Evolutionary conservation across 2,113 vertebrate genomes (phyloP), one percentile per base, ranked within the genome.

Genomic region (Hippocampus comes): DNA sequence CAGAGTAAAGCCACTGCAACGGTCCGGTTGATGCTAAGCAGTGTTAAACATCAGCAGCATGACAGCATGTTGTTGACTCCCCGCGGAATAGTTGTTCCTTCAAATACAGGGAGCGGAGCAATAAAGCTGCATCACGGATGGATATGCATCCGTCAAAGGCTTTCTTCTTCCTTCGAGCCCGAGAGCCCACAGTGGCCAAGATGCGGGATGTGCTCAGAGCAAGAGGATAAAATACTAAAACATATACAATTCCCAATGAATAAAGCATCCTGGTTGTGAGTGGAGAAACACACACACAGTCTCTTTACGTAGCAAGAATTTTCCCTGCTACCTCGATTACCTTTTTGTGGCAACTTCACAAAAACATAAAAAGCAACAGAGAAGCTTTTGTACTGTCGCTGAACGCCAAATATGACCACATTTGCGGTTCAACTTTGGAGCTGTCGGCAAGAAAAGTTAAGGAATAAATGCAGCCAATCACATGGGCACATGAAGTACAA

Each of bases 21-120:
- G 76, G 73, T 74, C 78, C 71, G 25, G 41, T 74, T 77, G 63
- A 82, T 78, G 72, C 70, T 83, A 74, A 74, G 70, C 76, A 56
- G 49, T 80, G 80, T 86, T 82, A 79, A 84, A 89, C 84, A 84
- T 48, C 64, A 48, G 64, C n/a, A 9, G 64, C 42, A 76, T 73
- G 70, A 80, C 77, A 78, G 82, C 65, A 10, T 72, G 78, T 74
- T 77, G 71, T 78, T 78, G 72, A 48, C 53, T 79, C 77, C 73
- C 75, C 2, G 25, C 77, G 64, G 61, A 74, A 73, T 78, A 74
- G 72, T 71, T 75, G 69, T 64, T 42, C 48, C 43, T 46, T 59
- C 42, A n/a, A n/a, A 34, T 17, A 60, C 56, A 67, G 7, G 56
- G 41, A 20, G 60, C 21, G 8, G 15, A 41, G 9, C 38, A n/a